Evolutionary conservation across 2,888 invertebrate genomes (phyloP).

Genomic region (Synanthedon formicaeformis): DNA sequence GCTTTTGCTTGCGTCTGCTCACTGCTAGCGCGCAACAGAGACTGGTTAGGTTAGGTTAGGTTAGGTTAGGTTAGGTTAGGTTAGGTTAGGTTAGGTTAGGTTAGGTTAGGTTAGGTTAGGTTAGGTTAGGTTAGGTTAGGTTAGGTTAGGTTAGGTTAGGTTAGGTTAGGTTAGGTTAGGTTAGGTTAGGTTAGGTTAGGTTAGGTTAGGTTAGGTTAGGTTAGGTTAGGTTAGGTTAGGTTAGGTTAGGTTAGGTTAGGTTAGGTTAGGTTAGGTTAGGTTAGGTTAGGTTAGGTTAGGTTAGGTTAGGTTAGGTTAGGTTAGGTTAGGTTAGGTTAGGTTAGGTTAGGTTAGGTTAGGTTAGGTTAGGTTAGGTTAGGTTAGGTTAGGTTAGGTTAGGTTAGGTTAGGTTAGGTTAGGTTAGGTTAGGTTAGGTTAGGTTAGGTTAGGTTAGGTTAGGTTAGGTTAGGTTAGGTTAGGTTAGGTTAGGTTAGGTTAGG

Average conservation of each 20-base stretch:
- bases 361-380: slow-evolving; percentile 6
- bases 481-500: too few species aligned
- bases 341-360: too few species aligned
- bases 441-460: slow-evolving; percentile 11
- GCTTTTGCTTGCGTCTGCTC: too few species aligned
- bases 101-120: slow-evolving; percentile 4
- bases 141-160: slow-evolving; percentile 1
- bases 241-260: slow-evolving; percentile 3
- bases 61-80: too few species aligned
- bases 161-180: too few species aligned
- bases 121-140: slow-evolving; percentile 4
- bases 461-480: slow-evolving; percentile 9
- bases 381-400: slow-evolving; percentile 12
- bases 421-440: slow-evolving; percentile 12
- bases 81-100: slow-evolving; percentile 1
- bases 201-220: background rate
- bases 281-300: slow-evolving; percentile 9
- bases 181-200: too few species aligned
- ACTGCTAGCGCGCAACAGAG: too few species aligned
- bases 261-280: slow-evolving; percentile 3
- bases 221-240: background rate
- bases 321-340: too few species aligned
- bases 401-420: slow-evolving; percentile 12
- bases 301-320: slow-evolving; percentile 6
- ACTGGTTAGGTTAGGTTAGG: too few species aligned